Evolutionary conservation across 2,113 vertebrate genomes (phyloP), one percentile per base, ranked within the genome.

Genomic region (Erpornis zantholeuca): DNA sequence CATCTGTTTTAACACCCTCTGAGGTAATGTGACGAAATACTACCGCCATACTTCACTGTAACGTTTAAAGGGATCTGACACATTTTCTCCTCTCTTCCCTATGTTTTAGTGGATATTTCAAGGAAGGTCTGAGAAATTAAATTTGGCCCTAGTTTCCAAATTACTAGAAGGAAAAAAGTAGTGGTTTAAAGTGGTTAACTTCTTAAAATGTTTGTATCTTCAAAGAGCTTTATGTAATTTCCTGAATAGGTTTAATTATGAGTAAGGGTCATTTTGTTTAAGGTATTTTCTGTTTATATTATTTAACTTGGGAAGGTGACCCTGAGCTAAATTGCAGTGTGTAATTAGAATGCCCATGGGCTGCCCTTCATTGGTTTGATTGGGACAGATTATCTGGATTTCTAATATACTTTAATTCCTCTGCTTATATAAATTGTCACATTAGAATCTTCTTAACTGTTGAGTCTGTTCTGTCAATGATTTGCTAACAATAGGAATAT

Each of bases 401-500:
- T 96, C 82, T 92, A 92, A 94, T 94, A 89, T 86, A 85, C 53
- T 82, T 96, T 95, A 96, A 96, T 96, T 96, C 87, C 73, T 89
- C 70, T 57, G 73, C 53, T 94, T 96, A 53, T 94, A 92, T 95
- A 96, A 96, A 91, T 89, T 81, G 73, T 95, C 86, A 65, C 65
- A 91, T 95, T 95, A 96, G 83, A 85, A 82, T 77, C 78, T 82
- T 88, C 94, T 94, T 92, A 95, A 91, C 81, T 82, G 56, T 84
- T 95, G 91, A 75, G 73, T 79, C 81, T 92, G 36, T 92, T 95
- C 81, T 84, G 52, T 92, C 81, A 75, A 4, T 79, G 93, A 61
- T 78, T 83, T 42, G 61, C 73, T 87, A 82, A 91, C 84, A 95
- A 85, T 61, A 91, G 94, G 81, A 92, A 84, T 61, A 76, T 50